These are phyloP conservation scores for Phacellophora camtschatica DNA, from an alignment of 30 jellyfish, hydroid and myxozoan species.

Conservation along the genomic window DNA sequence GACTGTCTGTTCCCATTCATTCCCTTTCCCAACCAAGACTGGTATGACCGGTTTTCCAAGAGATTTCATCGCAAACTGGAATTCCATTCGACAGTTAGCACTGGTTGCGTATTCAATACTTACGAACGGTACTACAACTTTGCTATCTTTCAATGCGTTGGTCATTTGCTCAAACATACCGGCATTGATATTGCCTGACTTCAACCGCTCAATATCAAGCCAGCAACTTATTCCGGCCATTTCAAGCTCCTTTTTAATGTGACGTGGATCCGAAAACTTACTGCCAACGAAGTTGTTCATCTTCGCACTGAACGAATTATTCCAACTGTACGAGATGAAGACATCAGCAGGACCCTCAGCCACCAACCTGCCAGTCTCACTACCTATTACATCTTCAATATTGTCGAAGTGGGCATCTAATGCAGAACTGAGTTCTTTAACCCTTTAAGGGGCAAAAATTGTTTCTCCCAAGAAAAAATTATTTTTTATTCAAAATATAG, in stretches of 20 bases:
- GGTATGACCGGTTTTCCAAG: conserved; percentile 75
- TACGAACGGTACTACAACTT: conserved; percentile 57
- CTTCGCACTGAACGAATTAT: conserved; percentile 67
- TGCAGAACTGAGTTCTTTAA: conserved; percentile 40
- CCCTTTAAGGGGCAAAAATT: no score
- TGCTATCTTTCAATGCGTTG: conserved; percentile 50
- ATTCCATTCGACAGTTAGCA: conserved; percentile 83
- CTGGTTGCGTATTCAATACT: conserved; percentile 81
- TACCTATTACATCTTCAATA: conserved; percentile 7
- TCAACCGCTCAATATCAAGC: conserved; percentile 66
- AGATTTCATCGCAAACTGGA: conserved; percentile 78
- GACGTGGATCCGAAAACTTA: conserved; percentile 74
- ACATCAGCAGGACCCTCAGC: conserved; percentile 61
- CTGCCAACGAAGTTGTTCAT: conserved; percentile 12
- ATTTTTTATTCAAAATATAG: no score
- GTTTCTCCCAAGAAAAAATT: no score
- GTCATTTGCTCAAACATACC: conserved; percentile 78
- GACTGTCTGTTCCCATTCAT: conserved; percentile 65
- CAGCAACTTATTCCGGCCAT: conserved; percentile 44
- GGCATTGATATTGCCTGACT: conserved; percentile 55
- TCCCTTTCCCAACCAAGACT: conserved; percentile 76
- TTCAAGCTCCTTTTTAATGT: conserved; percentile 42
- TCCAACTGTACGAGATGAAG: conserved; percentile 82
- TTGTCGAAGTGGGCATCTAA: conserved; percentile 45
- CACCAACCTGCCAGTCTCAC: background rate